Evolutionary conservation across 2,113 vertebrate genomes (phyloP).

Genomic region (Antigone vipio): DNA sequence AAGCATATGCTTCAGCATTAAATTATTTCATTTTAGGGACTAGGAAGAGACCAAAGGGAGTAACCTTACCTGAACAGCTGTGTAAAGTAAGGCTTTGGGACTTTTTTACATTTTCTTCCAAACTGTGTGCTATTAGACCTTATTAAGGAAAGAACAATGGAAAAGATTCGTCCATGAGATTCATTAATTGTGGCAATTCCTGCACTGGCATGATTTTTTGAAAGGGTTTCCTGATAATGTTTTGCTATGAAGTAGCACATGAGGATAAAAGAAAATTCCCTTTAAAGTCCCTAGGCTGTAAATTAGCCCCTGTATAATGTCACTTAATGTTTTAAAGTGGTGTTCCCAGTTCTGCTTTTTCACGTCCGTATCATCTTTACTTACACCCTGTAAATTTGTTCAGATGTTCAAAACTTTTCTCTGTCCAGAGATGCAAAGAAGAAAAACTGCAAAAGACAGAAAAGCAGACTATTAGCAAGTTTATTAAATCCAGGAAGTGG

Average conservation of each 20-base stretch:
- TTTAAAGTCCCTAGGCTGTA: neutral
- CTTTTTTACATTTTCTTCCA: neutral
- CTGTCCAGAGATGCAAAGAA: neutral
- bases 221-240: slow-evolving; percentile 33
- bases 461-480: neutral
- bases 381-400: neutral
- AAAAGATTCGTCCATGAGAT: neutral
- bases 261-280: slow-evolving; percentile 29
- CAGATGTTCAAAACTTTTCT: neutral
- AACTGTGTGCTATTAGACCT: neutral
- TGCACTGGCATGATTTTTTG: neutral
- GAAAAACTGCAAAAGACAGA: neutral
- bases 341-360: slow-evolving; percentile 10
- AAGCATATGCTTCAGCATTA: slow-evolving; percentile 23
- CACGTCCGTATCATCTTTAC: neutral
- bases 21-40: slow-evolving; percentile 16
- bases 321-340: slow-evolving; percentile 11
- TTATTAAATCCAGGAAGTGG: neutral
- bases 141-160: slow-evolving; percentile 24
- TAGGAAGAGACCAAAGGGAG: slow-evolving; percentile 16
- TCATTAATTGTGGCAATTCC: slow-evolving; percentile 19
- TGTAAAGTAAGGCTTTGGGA: neutral
- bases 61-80: slow-evolving; percentile 29
- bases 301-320: slow-evolving; percentile 22
- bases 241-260: neutral